phyloP scores from a whole-genome alignment of 2,888 invertebrate species.

The Erannis defoliaria region DNA sequence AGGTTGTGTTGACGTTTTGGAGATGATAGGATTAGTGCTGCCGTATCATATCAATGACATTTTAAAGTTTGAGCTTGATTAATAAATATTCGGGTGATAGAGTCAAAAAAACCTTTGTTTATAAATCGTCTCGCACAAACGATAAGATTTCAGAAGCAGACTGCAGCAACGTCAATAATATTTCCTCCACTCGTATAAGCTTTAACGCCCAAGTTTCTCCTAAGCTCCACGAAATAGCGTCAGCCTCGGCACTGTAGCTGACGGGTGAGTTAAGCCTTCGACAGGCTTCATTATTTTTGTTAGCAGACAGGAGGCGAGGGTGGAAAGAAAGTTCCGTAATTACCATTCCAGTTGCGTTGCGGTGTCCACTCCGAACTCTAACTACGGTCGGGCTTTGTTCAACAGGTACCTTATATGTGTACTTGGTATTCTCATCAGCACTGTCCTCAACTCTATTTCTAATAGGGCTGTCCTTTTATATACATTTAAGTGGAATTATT shows the following conservation, averaged over 20 bases:
- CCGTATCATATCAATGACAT: no score
- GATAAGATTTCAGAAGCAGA: no score
- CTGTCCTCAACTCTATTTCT: conserved; percentile 17
- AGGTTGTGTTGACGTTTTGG: no score
- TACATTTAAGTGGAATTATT: conserved; percentile 4
- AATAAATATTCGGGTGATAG: no score
- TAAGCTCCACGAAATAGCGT: conserved; percentile 8
- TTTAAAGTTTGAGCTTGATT: no score
- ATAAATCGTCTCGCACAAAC: no score
- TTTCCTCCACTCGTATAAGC: background rate
- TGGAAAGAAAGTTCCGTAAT: conserved; percentile 60
- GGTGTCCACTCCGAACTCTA: conserved; percentile 31
- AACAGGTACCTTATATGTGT: conserved; percentile 59
- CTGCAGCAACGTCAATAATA: background rate
- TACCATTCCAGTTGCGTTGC: conserved; percentile 53
- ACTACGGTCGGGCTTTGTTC: conserved; percentile 42
- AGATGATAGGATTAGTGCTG: no score
- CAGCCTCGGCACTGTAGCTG: background rate
- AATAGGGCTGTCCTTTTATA: conserved; percentile 17
- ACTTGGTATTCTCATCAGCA: conserved; percentile 51
- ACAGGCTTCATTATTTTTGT: conserved; percentile 57
- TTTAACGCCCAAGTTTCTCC: background rate
- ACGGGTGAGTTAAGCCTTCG: conserved; percentile 31
- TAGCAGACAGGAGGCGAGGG: conserved; percentile 41
- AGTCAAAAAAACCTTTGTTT: no score